These are phyloP conservation scores for Cyphomyrmex costatus DNA, from an alignment of 1,140 invertebrate species.

Conservation along the genomic window DNA sequence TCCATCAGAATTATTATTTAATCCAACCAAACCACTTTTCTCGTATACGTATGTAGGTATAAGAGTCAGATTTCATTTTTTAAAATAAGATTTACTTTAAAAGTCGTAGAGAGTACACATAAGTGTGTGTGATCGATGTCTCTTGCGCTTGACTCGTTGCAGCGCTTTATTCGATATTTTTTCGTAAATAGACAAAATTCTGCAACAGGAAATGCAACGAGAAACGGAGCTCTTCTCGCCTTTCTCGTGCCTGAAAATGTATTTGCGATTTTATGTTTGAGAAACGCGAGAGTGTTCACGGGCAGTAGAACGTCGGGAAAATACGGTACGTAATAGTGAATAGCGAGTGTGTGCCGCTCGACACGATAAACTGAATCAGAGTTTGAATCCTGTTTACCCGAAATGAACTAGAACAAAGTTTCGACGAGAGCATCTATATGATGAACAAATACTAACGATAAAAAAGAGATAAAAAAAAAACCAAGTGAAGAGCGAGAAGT, in stretches of 20 bases:
- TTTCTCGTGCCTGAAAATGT: neutral
- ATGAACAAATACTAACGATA: neutral
- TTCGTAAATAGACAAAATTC: constrained; percentile 22
- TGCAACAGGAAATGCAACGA: neutral
- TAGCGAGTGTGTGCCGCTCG: neutral
- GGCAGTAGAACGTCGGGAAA: constrained; percentile 13
- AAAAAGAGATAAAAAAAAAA: neutral
- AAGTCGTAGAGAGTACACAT: neutral
- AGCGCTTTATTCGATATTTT: neutral
- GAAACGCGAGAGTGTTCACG: constrained; percentile 30
- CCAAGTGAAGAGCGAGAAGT: neutral
- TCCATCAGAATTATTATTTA: too few species aligned
- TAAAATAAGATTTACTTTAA: too few species aligned
- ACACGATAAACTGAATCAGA: constrained; percentile 14
- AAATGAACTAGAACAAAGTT: constrained; percentile 27
- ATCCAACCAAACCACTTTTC: too few species aligned
- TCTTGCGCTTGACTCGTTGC: neutral
- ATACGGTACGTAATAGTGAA: constrained; percentile 20
- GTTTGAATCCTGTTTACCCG: constrained; percentile 9
- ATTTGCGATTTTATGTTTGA: constrained; percentile 49
- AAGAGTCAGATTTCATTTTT: too few species aligned
- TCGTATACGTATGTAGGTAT: neutral
- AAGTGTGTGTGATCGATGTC: neutral
- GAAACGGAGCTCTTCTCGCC: neutral
- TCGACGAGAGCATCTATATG: neutral